phyloP scores from a whole-genome alignment of 2,888 invertebrate genomes.

The Papilio elwesi region DNA sequence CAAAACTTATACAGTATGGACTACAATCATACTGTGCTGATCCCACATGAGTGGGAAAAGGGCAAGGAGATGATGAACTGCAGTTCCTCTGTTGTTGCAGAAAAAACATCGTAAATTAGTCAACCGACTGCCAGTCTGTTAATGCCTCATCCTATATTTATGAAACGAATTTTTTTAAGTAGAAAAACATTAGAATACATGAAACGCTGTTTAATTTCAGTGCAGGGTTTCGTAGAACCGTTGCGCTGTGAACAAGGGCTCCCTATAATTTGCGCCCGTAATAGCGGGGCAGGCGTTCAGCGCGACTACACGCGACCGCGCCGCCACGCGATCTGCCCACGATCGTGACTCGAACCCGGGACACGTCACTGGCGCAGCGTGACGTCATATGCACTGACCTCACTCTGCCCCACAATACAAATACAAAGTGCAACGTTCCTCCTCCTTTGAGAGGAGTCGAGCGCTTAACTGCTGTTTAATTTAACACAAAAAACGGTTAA shows the following conservation, averaged over 20 bases:
- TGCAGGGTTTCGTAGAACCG: slow-evolving; percentile 16
- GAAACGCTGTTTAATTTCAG: not conserved
- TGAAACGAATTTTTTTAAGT: not conserved
- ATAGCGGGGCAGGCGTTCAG: slow-evolving; percentile 38
- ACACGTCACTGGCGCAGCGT: slow-evolving; percentile 57
- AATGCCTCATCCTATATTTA: not conserved
- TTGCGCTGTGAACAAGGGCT: slow-evolving; percentile 41
- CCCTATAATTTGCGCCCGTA: slow-evolving; percentile 30
- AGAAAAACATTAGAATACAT: slow-evolving; percentile 5
- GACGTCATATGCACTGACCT: slow-evolving; percentile 51
- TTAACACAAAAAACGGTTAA: not conserved
- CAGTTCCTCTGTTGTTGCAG: no score
- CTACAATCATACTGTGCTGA: no score
- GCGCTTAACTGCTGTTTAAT: not conserved
- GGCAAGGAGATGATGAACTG: no score
- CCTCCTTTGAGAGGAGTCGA: not conserved
- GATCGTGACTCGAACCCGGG: slow-evolving; percentile 31
- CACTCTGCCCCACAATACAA: slow-evolving; percentile 33
- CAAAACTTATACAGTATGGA: no score
- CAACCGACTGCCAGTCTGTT: not conserved
- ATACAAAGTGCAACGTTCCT: not conserved
- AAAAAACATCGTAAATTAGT: not conserved
- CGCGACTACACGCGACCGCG: slow-evolving; percentile 47
- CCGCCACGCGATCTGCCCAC: slow-evolving; percentile 46
- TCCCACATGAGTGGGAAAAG: no score